Percentiles rank a stretch among this genome's conserved stretches.
Conservation (phyloP, 2,113 vertebrate genomes). For the Syngnathoides biaculeatus region DNA sequence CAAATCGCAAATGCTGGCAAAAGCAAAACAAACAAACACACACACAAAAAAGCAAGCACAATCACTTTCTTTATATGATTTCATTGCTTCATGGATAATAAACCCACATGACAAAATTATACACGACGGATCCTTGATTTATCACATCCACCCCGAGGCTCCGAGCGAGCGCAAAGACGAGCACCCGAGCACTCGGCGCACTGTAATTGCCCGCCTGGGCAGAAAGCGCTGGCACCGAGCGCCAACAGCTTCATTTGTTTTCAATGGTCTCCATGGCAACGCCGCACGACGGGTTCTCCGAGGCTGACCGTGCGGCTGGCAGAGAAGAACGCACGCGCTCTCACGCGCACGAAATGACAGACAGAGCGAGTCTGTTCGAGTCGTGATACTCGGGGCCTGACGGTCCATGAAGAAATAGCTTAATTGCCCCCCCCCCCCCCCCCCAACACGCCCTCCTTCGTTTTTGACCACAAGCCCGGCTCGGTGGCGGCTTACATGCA, state of each 20-base stretch:
- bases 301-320: conserved; percentile 22
- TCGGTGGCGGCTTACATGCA: conserved; percentile 33
- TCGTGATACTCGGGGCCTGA: not conserved
- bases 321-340: conserved; percentile 16
- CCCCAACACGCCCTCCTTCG: too few species aligned
- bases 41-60: too few species aligned
- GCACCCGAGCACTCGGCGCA: conserved; percentile 20
- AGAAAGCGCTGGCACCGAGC: conserved; percentile 21
- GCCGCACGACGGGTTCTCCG: conserved; percentile 10
- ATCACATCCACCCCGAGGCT: not conserved
- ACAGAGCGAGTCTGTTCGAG: conserved; percentile 7
- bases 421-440: not conserved
- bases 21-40: too few species aligned
- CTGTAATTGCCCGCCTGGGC: conserved; percentile 20
- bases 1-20: too few species aligned
- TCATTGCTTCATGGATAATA: not conserved
- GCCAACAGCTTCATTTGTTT: conserved; percentile 40
- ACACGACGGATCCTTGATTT: not conserved
- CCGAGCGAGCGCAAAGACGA: conserved; percentile 14
- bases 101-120: not conserved
- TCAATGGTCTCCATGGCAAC: conserved; percentile 48
- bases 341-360: not conserved
- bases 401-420: conserved; percentile 3
- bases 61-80: too few species aligned
- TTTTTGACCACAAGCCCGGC: conserved; percentile 29